phyloP scores from a whole-genome alignment of 2,113 vertebrate species.

The Pseudorhombus dupliciocellatus region DNA sequence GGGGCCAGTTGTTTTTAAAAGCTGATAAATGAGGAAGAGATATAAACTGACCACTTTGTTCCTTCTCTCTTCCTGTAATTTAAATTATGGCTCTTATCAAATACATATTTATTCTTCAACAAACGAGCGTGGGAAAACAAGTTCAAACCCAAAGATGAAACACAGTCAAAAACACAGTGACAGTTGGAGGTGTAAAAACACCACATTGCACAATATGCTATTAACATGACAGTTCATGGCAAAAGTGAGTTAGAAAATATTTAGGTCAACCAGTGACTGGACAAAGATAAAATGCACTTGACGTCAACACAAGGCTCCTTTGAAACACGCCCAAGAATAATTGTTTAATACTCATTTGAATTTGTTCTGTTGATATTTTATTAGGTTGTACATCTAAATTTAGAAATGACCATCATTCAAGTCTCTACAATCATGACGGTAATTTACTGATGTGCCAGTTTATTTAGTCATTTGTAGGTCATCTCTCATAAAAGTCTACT shows the following conservation, averaged over 20 bases:
- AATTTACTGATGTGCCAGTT: constrained; percentile 6
- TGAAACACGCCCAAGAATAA: constrained; percentile 14
- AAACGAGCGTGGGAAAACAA: too few relatives aligned
- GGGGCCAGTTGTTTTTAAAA: constrained; percentile 20
- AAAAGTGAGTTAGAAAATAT: background rate
- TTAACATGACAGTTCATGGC: background rate
- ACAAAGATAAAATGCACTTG: constrained; percentile 8
- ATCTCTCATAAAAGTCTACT: background rate
- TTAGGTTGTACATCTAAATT: constrained; percentile 10
- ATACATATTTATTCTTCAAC: background rate
- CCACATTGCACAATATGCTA: background rate
- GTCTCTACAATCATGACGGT: background rate
- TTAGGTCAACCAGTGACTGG: background rate
- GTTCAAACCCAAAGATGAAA: too few relatives aligned
- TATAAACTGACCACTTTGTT: background rate
- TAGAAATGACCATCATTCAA: constrained; percentile 23
- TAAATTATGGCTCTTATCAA: background rate
- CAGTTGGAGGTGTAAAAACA: background rate
- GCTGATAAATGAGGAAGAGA: background rate
- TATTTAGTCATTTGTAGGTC: background rate
- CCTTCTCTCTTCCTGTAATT: background rate
- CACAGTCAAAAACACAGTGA: too few relatives aligned
- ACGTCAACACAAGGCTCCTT: background rate
- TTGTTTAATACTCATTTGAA: constrained; percentile 40
- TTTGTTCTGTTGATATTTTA: background rate